These are phyloP conservation scores for Megaceryle maxima DNA, from an alignment of 2,113 vertebrate species.

Conservation along the genomic window DNA sequence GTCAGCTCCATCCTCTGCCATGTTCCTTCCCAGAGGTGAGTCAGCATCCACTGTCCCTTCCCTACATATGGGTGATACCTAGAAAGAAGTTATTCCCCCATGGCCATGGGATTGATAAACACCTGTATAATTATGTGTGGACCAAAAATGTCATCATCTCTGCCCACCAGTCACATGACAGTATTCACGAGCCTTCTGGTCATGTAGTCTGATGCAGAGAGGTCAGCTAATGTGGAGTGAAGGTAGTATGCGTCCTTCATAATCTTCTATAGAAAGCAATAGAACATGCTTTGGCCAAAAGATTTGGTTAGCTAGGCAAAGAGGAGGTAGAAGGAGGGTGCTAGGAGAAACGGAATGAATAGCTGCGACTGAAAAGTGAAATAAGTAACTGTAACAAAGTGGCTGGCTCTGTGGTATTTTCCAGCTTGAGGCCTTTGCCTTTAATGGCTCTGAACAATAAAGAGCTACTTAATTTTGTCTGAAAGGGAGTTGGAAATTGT, in stretches of 20 bases:
- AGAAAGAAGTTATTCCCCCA: background rate
- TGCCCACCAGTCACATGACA: background rate
- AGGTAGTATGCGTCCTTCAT: rapidly evolving
- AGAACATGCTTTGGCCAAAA: background rate
- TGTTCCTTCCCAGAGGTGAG: background rate
- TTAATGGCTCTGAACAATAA: background rate
- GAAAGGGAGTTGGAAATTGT: background rate
- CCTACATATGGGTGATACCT: rapidly evolving
- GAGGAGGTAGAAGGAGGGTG: background rate
- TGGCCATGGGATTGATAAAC: background rate
- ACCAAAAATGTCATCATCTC: background rate
- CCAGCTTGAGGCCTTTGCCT: background rate
- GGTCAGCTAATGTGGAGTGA: background rate
- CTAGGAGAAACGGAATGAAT: background rate
- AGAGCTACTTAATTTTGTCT: background rate
- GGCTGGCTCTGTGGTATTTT: background rate
- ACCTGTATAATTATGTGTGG: rapidly evolving
- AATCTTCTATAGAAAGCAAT: background rate
- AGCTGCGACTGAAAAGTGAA: background rate
- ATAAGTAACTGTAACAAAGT: background rate
- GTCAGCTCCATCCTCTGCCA: background rate
- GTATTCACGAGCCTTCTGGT: background rate
- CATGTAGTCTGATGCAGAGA: background rate
- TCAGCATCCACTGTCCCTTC: background rate
- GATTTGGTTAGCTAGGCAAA: background rate